Conservation (phyloP, 2,888 invertebrate genomes). For the Scaeva pyrastri region DNA sequence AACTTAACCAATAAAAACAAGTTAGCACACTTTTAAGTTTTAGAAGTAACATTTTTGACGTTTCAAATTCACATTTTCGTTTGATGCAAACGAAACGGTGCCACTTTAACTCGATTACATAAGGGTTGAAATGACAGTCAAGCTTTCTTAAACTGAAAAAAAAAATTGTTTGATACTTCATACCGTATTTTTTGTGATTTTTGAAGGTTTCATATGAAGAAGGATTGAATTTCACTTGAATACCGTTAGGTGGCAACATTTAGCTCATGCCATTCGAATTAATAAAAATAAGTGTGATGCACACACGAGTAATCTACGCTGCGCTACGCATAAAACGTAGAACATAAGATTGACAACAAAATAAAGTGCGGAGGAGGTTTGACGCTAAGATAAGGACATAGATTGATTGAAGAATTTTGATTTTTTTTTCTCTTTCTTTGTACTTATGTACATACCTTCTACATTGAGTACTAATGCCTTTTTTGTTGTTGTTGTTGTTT, state of each 20-base stretch:
- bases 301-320: conserved; percentile 17
- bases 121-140: too few relatives aligned
- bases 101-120: too few relatives aligned
- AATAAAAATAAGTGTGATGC: conserved; percentile 45
- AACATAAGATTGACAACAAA: conserved; percentile 45
- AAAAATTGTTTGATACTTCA: neutral
- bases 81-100: too few relatives aligned
- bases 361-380: neutral
- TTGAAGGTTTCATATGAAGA: neutral
- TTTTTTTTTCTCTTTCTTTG: neutral
- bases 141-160: too few relatives aligned
- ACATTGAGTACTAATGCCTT: too few relatives aligned
- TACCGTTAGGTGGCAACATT: conserved; percentile 14
- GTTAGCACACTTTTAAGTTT: too few relatives aligned
- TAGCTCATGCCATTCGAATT: conserved; percentile 7
- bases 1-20: too few relatives aligned
- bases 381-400: conserved; percentile 28
- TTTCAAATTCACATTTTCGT: too few relatives aligned
- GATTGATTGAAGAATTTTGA: conserved; percentile 56
- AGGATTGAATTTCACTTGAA: neutral
- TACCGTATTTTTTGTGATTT: too few relatives aligned
- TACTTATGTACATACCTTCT: too few relatives aligned
- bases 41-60: too few relatives aligned
- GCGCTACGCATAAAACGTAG: conserved; percentile 7
- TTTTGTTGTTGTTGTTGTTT: conserved; percentile 27